Evolutionary conservation across 2,113 vertebrate genomes (phyloP).

Genomic region (Pelodiscus sinensis): DNA sequence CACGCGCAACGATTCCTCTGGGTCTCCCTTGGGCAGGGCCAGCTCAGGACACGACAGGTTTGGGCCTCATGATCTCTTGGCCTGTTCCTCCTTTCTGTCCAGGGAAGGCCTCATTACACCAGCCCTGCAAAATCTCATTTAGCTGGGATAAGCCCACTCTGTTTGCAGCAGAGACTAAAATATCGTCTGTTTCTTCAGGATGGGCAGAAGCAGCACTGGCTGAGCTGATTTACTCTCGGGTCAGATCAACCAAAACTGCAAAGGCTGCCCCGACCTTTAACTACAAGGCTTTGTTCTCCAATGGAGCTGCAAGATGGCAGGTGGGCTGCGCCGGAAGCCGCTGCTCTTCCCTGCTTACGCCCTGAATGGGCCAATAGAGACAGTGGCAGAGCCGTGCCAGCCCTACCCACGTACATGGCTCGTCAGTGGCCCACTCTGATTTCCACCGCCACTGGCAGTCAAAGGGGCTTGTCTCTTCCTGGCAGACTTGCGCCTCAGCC

Average conservation of each 20-base stretch:
- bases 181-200: background rate
- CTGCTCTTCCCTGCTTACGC: background rate
- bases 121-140: background rate
- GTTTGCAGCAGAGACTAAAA: background rate
- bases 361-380: background rate
- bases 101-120: background rate
- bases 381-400: background rate
- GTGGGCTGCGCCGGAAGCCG: background rate
- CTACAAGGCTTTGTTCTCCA: background rate
- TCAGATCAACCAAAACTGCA: background rate
- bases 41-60: background rate
- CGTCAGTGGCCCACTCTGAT: background rate
- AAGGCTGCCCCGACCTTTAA: background rate
- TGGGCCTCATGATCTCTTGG: background rate
- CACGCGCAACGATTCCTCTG: background rate
- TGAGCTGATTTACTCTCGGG: background rate
- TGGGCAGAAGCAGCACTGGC: background rate
- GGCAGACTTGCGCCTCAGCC: background rate
- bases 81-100: background rate
- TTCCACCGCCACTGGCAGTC: background rate
- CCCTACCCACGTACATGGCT: background rate
- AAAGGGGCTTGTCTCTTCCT: background rate
- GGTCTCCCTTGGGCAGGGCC: background rate
- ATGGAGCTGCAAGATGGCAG: background rate
- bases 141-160: background rate